Evolutionary conservation across 2,888 invertebrate genomes (phyloP), one percentile per base, ranked within the genome.

Genomic region (Octonoba sinensis): DNA sequence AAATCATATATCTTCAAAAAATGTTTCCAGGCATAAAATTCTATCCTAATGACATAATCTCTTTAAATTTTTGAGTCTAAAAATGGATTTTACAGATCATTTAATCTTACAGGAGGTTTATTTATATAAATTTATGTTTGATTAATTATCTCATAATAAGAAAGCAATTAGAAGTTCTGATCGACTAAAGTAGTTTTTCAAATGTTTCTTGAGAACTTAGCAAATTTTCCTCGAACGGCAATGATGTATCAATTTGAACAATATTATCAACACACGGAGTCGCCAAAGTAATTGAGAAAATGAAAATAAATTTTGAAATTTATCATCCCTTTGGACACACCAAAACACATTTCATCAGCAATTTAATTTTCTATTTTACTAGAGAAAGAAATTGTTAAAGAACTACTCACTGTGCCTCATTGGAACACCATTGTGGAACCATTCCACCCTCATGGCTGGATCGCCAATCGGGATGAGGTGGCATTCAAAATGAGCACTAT

Each of bases 391-490:
- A 18, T 15, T n/a, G n/a, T n/a, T n/a, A n/a, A n/a, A 49, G 8
- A 22, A 20, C n/a, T 13, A 78, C 84, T 71, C 67, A 84, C 84
- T 84, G 16, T 84, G 83, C n/a, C 84, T 81, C 88, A 85, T 91
- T 0, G 96, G 95, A 85, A 92, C 91, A 86, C 95, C 95, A 87
- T 97, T 96, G 87, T 96, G 95, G 90, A 94, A 96, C 97, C 97
- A 97, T 89, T 96, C 96, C 0, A 97, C 95, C 88, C 94, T 95
- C 93, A 97, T 93, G 1, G 95, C 94, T 0, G 95, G 91, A 89
- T 97, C 97, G 12, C 96, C 96, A 20, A 96, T 96, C 11, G 97
- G 97, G 86, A 97, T 96, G 79, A 97, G 90, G 72, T 97, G 93
- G 86, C 96, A 96, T 89, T 97, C 97, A 87, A 97, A 96, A 87